A percentile compares a stretch with the other conserved stretches of the same genome.
Evolutionary conservation across 2,888 invertebrate species (phyloP).

Genomic region (Drosophila heteroneura): DNA sequence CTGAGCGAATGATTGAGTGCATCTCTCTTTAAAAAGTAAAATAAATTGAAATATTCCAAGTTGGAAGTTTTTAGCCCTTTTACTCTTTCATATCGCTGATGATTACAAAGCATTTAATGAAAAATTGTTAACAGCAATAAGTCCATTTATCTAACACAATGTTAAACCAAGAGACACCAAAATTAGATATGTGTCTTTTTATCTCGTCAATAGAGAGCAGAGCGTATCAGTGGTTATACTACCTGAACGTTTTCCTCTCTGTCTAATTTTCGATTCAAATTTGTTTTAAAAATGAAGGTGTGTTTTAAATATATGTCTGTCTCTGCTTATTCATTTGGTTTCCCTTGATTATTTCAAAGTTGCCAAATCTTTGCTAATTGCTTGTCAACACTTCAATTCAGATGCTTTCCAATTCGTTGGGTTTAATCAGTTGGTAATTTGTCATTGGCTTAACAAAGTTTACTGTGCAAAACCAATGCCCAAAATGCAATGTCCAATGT

Average conservation of each 20-base stretch:
- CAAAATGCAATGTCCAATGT: slow-evolving; percentile 46
- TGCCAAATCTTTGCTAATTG: slow-evolving; percentile 45
- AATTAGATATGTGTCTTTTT: no score
- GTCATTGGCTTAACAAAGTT: slow-evolving; percentile 39
- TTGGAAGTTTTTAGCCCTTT: neutral
- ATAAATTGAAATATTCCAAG: neutral
- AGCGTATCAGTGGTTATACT: neutral
- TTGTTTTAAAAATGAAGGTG: fast-evolving
- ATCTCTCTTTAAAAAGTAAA: neutral
- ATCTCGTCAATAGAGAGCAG: no score
- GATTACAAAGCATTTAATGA: neutral
- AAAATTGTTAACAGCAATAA: neutral
- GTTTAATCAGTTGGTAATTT: slow-evolving; percentile 39
- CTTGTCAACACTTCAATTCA: slow-evolving; percentile 25
- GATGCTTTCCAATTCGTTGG: slow-evolving; percentile 11
- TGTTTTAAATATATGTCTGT: neutral
- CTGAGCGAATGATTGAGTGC: neutral
- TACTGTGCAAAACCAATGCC: slow-evolving; percentile 13
- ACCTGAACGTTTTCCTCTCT: no score
- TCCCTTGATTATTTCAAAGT: neutral
- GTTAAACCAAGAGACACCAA: no score
- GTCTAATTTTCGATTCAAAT: neutral
- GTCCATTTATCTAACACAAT: no score
- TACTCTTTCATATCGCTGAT: neutral
- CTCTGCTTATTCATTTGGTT: neutral